A percentile compares a stretch with the other conserved stretches of the same genome.
These are phyloP conservation scores for Holacanthus passer DNA, from an alignment of 2,113 vertebrate species.

Conservation along the genomic window DNA sequence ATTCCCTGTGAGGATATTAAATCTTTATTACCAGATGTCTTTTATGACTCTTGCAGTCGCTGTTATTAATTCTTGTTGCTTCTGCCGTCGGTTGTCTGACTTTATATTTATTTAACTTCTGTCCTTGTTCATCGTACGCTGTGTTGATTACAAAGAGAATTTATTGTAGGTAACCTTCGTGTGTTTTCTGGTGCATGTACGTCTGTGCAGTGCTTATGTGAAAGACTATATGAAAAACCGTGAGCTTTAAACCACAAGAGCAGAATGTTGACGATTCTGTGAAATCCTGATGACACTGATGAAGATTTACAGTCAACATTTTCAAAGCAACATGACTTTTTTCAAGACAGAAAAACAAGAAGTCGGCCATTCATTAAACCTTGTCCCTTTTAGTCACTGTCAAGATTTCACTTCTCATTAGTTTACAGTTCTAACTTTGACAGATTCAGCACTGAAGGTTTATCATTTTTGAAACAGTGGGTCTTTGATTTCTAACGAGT, in stretches of 20 bases:
- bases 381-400: too few species aligned
- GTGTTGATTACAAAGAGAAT: not conserved
- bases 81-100: not conserved
- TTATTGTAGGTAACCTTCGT: not conserved
- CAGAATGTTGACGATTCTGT: not conserved
- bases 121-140: not conserved
- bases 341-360: too few species aligned
- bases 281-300: not conserved
- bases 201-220: not conserved
- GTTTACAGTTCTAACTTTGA: too few species aligned
- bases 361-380: too few species aligned
- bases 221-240: not conserved
- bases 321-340: not conserved
- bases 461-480: too few species aligned
- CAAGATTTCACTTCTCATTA: too few species aligned
- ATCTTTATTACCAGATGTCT: constrained; percentile 41
- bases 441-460: too few species aligned
- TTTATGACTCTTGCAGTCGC: constrained; percentile 5
- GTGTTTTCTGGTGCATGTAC: not conserved
- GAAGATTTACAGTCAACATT: not conserved
- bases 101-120: not conserved
- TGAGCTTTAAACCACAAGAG: not conserved
- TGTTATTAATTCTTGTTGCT: not conserved
- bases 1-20: constrained; percentile 43
- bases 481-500: too few species aligned